These are phyloP conservation scores for Ardeotis arabs DNA, from an alignment of 2,113 vertebrate genomes.

Conservation along the genomic window DNA sequence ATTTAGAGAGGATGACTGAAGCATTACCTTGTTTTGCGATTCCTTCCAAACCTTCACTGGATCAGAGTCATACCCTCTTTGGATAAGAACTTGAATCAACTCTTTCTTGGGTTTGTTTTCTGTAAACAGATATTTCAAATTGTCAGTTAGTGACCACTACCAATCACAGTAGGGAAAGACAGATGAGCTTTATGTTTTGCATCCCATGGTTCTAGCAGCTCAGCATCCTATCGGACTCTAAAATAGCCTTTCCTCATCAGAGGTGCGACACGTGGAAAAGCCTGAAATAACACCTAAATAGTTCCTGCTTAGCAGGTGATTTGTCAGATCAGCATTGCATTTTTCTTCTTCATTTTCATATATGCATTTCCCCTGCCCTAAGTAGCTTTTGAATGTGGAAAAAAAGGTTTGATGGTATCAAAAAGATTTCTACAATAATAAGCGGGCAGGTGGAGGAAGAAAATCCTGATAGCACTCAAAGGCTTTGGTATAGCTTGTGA, in stretches of 20 bases:
- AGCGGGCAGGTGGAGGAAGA: not conserved
- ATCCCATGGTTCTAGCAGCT: not conserved
- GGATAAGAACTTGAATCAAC: slow-evolving; percentile 88
- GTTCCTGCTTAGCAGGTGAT: not conserved
- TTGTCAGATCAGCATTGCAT: not conserved
- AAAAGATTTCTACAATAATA: not conserved
- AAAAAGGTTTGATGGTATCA: not conserved
- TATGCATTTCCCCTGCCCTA: not conserved
- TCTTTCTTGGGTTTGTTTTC: slow-evolving; percentile 99
- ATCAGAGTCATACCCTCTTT: slow-evolving; percentile 95
- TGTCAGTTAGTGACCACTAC: not conserved
- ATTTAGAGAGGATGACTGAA: not conserved
- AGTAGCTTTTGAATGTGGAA: not conserved
- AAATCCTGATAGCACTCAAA: not conserved
- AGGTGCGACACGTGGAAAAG: not conserved
- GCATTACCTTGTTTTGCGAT: slow-evolving; percentile 88
- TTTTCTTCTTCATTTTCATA: not conserved
- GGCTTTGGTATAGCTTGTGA: not conserved
- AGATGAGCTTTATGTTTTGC: not conserved
- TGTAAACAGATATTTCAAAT: slow-evolving; percentile 62
- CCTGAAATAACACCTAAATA: not conserved
- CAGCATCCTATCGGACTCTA: not conserved
- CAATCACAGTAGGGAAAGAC: not conserved
- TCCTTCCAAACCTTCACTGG: slow-evolving; percentile 94
- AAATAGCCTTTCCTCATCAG: not conserved